These are phyloP conservation scores for Channallabes apus DNA, from an alignment of 2,797 vertebrate genomes.

Conservation along the genomic window DNA sequence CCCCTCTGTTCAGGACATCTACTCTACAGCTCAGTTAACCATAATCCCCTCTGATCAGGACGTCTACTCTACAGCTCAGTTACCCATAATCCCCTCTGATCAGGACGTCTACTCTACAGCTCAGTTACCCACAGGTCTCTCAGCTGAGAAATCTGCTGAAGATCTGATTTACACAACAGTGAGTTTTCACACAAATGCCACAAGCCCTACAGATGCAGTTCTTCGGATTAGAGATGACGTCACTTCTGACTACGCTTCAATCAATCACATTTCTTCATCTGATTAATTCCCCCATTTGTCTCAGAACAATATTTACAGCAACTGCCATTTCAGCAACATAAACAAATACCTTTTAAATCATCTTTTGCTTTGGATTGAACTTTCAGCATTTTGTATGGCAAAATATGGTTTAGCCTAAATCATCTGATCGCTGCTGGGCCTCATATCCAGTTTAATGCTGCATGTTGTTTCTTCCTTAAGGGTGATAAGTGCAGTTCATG, in stretches of 20 bases:
- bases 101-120: too few relatives aligned
- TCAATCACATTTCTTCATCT: background rate
- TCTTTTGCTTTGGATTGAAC: background rate
- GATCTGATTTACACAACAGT: background rate
- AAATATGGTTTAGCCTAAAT: background rate
- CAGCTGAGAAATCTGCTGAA: background rate
- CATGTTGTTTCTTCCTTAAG: background rate
- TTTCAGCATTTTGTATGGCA: background rate
- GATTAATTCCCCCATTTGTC: background rate
- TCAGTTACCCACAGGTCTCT: background rate
- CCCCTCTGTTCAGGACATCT: too few relatives aligned
- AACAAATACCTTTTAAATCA: background rate
- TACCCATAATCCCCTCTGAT: background rate
- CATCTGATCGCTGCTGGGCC: background rate
- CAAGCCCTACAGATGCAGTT: background rate
- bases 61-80: background rate
- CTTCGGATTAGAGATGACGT: background rate
- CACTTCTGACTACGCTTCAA: background rate
- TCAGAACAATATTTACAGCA: background rate
- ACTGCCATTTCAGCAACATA: background rate
- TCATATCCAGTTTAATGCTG: background rate
- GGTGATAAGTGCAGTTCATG: background rate
- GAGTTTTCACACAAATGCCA: background rate
- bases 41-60: background rate
- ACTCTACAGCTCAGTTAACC: background rate